Evolutionary conservation across 1,140 invertebrate genomes (phyloP).

Genomic region (Druon quercuslanigerum): DNA sequence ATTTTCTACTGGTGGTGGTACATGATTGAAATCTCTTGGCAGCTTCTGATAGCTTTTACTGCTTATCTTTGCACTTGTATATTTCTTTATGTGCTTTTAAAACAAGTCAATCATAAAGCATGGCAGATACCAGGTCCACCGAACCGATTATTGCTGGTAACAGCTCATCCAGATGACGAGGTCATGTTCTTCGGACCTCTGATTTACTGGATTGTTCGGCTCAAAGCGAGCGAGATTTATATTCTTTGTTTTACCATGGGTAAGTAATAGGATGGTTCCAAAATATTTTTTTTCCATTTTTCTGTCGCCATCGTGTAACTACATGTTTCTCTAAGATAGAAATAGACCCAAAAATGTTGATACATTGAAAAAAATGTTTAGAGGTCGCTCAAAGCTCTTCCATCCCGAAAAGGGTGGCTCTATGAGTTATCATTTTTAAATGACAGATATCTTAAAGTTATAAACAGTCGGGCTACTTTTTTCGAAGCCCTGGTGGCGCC

Average conservation of each 20-base stretch:
- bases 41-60: slow-evolving; percentile 62
- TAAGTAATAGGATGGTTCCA: slow-evolving; percentile 64
- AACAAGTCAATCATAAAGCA: slow-evolving; percentile 64
- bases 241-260: slow-evolving; percentile 92
- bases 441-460: not conserved
- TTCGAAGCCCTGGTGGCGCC: too few relatives aligned
- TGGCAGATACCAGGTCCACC: slow-evolving; percentile 73
- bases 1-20: slow-evolving; percentile 69
- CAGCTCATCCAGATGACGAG: slow-evolving; percentile 97
- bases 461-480: too few relatives aligned
- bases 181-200: slow-evolving; percentile 98
- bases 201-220: slow-evolving; percentile 82
- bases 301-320: too few relatives aligned
- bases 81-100: slow-evolving; percentile 67
- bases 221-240: slow-evolving; percentile 81
- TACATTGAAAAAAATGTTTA: too few relatives aligned
- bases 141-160: slow-evolving; percentile 85
- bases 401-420: too few relatives aligned
- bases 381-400: too few relatives aligned
- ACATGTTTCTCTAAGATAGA: too few relatives aligned
- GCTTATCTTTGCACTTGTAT: slow-evolving; percentile 68
- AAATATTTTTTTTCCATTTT: too few relatives aligned
- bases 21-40: slow-evolving; percentile 69
- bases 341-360: too few relatives aligned
- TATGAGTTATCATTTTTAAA: slow-evolving; percentile 22